Base-by-base conservation (phyloP, 1,140 invertebrate species). In the Meloidogyne hapla region DNA sequence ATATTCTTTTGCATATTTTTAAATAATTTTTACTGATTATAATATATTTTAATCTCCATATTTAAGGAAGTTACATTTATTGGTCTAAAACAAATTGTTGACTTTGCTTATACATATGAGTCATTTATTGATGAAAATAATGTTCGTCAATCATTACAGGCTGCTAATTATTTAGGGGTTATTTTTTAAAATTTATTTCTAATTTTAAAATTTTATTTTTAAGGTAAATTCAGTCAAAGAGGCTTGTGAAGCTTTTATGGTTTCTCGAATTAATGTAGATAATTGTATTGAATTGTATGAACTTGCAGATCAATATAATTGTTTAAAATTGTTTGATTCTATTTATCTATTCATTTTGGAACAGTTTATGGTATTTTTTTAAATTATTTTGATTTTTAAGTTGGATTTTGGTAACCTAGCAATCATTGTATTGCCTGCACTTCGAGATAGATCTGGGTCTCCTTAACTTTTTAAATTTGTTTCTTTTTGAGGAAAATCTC, bases 141-240 rank as follows among this genome's bases (percentile, higher is more conserved):
- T 48, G 64, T 67, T 26, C 40, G n/a, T 1, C 45, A 75, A n/a
- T 21, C 64, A 33, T 23, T 75, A 61, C 62, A 75, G 12, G 74
- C 74, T 25, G 74, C 74, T 38, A 75, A 75, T 21, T 75, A 69
- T 56, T 70, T 75, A n/a, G 74, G 74, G 21, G 74, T 75, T 15
- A 15, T 23, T 75, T 70, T 64, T 74, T 0, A 23, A 33, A 13
- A 13, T 18, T 21, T n/a, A 28, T 6, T 15, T 75, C n/a, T 45
- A 28, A 75, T 61, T 67, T 67, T 48, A 62, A 62, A n/a, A 62
- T 26, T n/a, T 48, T 23, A 1, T 56, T 69, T 48, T 38, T 0
- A 26, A 75, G 74, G 70, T 75, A 69, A 69, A 26, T 45, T 75
- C 64, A 18, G 74, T 75, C 3, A 67, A 74, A 69, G 69, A 75